A percentile compares a stretch with the other conserved stretches of the same genome.
Evolutionary conservation across 2,888 invertebrate species (phyloP).

Genomic region (Sphaerophoria rueppellii): DNA sequence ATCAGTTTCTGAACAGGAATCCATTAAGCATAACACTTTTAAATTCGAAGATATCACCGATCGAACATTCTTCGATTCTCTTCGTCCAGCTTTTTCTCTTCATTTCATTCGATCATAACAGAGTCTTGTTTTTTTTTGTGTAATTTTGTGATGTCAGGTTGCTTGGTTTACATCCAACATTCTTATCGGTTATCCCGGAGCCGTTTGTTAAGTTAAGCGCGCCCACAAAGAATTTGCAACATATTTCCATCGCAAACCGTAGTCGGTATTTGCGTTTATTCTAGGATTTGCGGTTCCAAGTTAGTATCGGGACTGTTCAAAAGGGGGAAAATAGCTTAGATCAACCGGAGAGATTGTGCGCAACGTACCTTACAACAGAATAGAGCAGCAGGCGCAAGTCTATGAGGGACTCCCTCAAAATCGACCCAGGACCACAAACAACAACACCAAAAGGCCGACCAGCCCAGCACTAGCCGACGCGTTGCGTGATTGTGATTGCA

Average conservation of each 20-base stretch:
- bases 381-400: slow-evolving; percentile 62
- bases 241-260: slow-evolving; percentile 41
- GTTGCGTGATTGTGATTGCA: slow-evolving; percentile 71
- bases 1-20: slow-evolving; percentile 76
- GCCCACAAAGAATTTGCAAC: slow-evolving; percentile 72
- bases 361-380: slow-evolving; percentile 40
- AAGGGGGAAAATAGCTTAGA: slow-evolving; percentile 63
- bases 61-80: slow-evolving; percentile 49
- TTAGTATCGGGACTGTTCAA: slow-evolving; percentile 52
- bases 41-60: slow-evolving; percentile 75
- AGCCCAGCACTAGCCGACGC: slow-evolving; percentile 6
- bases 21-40: slow-evolving; percentile 76
- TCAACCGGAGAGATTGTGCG: slow-evolving; percentile 62
- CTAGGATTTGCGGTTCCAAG: slow-evolving; percentile 39
- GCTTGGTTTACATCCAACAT: slow-evolving; percentile 53
- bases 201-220: slow-evolving; percentile 73
- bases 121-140: not conserved
- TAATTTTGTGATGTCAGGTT: slow-evolving; percentile 62
- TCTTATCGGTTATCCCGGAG: slow-evolving; percentile 72
- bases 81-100: not conserved
- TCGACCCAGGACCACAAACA: not conserved
- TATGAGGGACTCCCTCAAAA: slow-evolving; percentile 31
- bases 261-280: slow-evolving; percentile 32
- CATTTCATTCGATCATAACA: not conserved
- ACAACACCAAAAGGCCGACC: not conserved